phyloP scores from a whole-genome alignment of 2,113 vertebrate genomes.

The zebrafish (Danio rerio) region DNA sequence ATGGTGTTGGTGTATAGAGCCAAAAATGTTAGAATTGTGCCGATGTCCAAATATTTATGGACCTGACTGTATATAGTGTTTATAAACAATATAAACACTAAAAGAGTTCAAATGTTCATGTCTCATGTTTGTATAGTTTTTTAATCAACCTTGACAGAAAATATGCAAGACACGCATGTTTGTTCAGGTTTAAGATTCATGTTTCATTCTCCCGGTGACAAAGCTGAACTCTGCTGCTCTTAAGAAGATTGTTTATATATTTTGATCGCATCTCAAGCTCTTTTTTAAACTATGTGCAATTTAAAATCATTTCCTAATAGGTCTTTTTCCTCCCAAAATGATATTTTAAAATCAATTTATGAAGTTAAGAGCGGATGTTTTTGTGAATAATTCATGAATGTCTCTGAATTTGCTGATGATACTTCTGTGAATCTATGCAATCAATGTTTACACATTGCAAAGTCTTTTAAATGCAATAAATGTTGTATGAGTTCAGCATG shows the following conservation, averaged over 20 bases:
- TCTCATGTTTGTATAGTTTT: neutral
- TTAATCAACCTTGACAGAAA: neutral
- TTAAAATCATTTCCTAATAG: slow-evolving; percentile 19
- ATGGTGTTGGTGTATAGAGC: too few relatives aligned
- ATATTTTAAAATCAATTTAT: slow-evolving; percentile 12
- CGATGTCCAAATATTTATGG: too few relatives aligned
- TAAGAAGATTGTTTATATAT: slow-evolving; percentile 17
- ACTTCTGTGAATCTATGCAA: slow-evolving; percentile 35
- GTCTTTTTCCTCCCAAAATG: neutral
- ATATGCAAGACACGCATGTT: neutral
- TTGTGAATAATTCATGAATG: slow-evolving; percentile 13
- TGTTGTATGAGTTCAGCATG: neutral
- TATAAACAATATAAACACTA: neutral
- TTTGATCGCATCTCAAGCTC: neutral
- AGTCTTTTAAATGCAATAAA: slow-evolving; percentile 46
- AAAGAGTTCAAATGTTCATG: neutral
- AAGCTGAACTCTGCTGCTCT: slow-evolving; percentile 26
- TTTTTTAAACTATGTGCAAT: slow-evolving; percentile 9
- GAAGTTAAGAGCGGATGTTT: slow-evolving; percentile 16
- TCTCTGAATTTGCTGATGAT: neutral
- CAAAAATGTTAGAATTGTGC: too few relatives aligned
- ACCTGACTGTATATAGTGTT: too few relatives aligned
- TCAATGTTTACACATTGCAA: slow-evolving; percentile 26
- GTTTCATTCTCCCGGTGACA: slow-evolving; percentile 8
- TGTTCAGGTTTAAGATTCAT: neutral